Conservation (phyloP, 2,113 vertebrate species). For the Equus quagga region DNA sequence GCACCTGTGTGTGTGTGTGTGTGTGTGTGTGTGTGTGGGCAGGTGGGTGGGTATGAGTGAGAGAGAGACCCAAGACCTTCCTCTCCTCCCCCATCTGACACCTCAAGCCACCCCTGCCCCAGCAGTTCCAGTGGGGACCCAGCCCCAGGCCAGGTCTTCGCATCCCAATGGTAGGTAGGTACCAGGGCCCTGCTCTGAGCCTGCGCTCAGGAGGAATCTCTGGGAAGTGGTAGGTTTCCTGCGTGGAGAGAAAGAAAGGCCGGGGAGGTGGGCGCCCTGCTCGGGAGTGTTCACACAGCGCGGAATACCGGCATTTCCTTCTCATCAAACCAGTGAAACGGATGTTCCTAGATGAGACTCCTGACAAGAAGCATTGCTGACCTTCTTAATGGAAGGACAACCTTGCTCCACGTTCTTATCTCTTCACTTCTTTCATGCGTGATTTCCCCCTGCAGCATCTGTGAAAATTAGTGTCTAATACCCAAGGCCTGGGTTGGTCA, state of each 20-base stretch:
- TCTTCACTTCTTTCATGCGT: background rate
- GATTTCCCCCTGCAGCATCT: background rate
- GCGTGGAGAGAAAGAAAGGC: accelerated
- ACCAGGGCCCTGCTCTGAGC: background rate
- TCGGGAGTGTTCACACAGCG: accelerated
- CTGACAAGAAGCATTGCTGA: background rate
- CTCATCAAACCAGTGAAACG: background rate
- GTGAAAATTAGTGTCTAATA: background rate
- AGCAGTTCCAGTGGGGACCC: background rate
- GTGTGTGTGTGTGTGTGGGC: no score
- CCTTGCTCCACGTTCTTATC: background rate
- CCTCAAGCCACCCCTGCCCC: background rate
- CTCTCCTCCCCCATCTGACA: background rate
- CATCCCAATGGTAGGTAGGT: accelerated
- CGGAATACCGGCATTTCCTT: background rate
- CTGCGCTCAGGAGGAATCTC: accelerated
- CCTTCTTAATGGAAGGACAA: slow-evolving; percentile 46
- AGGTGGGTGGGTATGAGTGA: no score
- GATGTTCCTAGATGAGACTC: background rate
- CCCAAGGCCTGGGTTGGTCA: background rate
- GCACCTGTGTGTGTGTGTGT: background rate
- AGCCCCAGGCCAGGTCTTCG: background rate
- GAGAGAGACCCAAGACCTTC: background rate
- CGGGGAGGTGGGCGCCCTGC: accelerated
- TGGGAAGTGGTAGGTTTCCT: accelerated